Evolutionary conservation across 2,888 invertebrate genomes (phyloP), one percentile per base, ranked within the genome.

Genomic region (Chaitophorus viminalis): DNA sequence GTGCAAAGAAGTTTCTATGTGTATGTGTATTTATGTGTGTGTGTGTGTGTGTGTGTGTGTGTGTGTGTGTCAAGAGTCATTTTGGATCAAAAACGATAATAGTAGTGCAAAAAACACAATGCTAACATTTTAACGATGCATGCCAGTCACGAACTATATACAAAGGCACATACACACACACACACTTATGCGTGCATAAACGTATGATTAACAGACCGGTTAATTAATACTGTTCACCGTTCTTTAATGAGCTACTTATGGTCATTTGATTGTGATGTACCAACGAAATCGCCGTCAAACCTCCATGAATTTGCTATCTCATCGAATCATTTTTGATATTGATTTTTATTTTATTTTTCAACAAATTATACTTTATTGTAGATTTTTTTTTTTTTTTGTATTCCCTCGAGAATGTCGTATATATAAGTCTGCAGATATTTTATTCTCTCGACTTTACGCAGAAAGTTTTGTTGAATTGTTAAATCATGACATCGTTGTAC

Each of bases 131-230:
- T 84, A 84, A 84, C 76, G 76, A 84, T 18, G 46, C 18, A 84
- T 31, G 46, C 76, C 76, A 46, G 76, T 84, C 76, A 76, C 76
- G 65, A 76, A 76, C 31, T 75, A 36, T 36, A 3, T 60, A 46
- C 36, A 29, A 11, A 25, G 14, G 17, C 39, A 60, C 60, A 11
- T 9, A 68, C 60, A 60, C 29, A n/a, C 5, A 33, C 4, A 36
- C 25, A 39, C n/a, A 0, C 25, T 5, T 21, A 39, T 68, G 39
- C 31, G 46, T 68, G 31, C 46, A 84, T 29, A 76, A 46, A 76
- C 17, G 76, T 76, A 84, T 65, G 84, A 76, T 84, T 84, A 84
- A 76, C 65, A 76, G 46, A 77, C 76, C n/a, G 52, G 84, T 85
- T 77, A 85, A 77, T 85, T 85, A 77, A 77, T 77, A 77, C 76